Evolutionary conservation across 2,113 vertebrate genomes (phyloP), one percentile per base, ranked within the genome.

Genomic region (Thryonomys swinderianus): DNA sequence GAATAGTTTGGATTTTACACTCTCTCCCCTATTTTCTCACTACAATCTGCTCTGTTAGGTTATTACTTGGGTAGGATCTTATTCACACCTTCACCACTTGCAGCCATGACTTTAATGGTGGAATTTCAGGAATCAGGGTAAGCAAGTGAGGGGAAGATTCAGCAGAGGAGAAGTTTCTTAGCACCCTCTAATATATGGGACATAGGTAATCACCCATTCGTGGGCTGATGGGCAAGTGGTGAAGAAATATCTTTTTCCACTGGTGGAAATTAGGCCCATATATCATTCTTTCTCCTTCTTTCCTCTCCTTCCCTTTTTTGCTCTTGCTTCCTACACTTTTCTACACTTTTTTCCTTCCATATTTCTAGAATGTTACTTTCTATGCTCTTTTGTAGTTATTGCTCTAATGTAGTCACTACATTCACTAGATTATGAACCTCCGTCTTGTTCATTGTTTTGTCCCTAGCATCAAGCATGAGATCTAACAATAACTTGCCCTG

Each of bases 121-220:
- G 89, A 79, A 91, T 96, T 87, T 82, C 40, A 93, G 67, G 78
- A 95, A 90, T 93, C 88, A 78, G 51, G 45, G 27, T 32, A 40
- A 53, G 13, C 16, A 25, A 57, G 30, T 34, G 37, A 71, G 42
- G 37, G 40, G 42, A 48, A 86, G 55, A 42, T 61, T 85, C 81
- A 57, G 51, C 73, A 37, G 21, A 59, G 23, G 17, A 71, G 64
- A 92, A 16, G 27, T 64, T 86, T 95, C 80, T 93, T 64, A 57
- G 81, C 18, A 59, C 9, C 7, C 11, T 42, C 61, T 34, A 16
- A 57, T 55, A 27, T 40, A 37, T 42, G 27, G 55, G 62, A 37
- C 40, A 57, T 7, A 71, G 42, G 66, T 40, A 73, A 42, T 17
- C 30, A 42, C 13, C 25, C 40, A 17, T 78, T 73, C 45, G 37